Conservation (phyloP, 2,888 invertebrate genomes). For the Trissoscelio sp. region DNA sequence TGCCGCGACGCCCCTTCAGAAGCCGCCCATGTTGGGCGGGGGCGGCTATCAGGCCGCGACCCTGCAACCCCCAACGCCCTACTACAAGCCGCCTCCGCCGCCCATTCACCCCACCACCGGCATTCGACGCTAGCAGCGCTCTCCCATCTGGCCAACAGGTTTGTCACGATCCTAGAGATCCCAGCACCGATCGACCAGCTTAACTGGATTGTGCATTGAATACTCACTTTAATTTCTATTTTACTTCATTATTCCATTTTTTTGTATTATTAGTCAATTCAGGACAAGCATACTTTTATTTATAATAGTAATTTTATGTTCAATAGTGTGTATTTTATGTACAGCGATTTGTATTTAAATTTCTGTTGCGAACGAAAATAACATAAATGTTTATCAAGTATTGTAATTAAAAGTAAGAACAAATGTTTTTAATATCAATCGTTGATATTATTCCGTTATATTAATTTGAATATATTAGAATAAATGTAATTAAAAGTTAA, state of each 20-base stretch:
- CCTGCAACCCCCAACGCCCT: conserved; percentile 61
- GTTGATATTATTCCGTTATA: too few species aligned
- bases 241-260: neutral
- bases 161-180: conserved; percentile 68
- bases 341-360: too few species aligned
- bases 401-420: too few species aligned
- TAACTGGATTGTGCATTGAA: conserved; percentile 21
- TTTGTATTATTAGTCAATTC: neutral
- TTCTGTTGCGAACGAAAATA: too few species aligned
- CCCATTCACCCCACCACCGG: conserved; percentile 72
- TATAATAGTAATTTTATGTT: too few species aligned
- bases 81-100: conserved; percentile 72
- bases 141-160: conserved; percentile 71
- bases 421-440: too few species aligned
- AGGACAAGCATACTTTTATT: too few species aligned
- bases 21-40: conserved; percentile 65
- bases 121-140: conserved; percentile 71
- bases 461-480: too few species aligned
- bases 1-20: conserved; percentile 46
- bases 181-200: conserved; percentile 13
- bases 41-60: conserved; percentile 70
- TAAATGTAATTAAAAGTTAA: too few species aligned
- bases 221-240: neutral
- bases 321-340: too few species aligned
- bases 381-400: too few species aligned